Evolutionary conservation across 2,888 invertebrate genomes (phyloP).

Genomic region (Endotricha flammealis): DNA sequence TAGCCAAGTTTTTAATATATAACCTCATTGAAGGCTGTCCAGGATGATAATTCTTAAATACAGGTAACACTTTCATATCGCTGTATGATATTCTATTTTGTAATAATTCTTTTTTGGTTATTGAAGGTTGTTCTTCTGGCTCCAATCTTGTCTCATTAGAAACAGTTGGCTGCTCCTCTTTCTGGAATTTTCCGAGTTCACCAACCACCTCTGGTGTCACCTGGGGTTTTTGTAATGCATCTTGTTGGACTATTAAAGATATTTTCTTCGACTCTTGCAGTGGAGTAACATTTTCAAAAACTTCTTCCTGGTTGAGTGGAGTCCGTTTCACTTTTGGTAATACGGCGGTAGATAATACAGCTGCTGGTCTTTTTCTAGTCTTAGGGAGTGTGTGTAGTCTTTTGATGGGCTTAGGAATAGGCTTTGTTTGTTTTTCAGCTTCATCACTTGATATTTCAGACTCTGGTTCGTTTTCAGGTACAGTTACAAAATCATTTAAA

Average conservation of each 20-base stretch:
- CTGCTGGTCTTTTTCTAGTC: slow-evolving; percentile 46
- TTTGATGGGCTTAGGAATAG: slow-evolving; percentile 39
- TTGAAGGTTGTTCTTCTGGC: slow-evolving; percentile 55
- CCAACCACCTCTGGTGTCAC: slow-evolving; percentile 57
- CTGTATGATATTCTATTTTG: slow-evolving; percentile 83
- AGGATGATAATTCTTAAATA: slow-evolving; percentile 91
- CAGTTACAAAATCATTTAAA: slow-evolving; percentile 33
- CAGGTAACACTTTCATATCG: slow-evolving; percentile 85
- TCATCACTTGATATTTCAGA: slow-evolving; percentile 68
- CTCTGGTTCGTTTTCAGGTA: slow-evolving; percentile 52
- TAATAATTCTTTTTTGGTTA: slow-evolving; percentile 81
- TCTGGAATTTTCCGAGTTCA: slow-evolving; percentile 63
- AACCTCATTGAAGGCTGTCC: slow-evolving; percentile 89
- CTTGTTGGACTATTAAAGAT: slow-evolving; percentile 56
- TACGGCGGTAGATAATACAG: slow-evolving; percentile 36
- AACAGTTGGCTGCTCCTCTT: slow-evolving; percentile 38
- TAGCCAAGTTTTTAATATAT: slow-evolving; percentile 95
- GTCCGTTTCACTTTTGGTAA: slow-evolving; percentile 46
- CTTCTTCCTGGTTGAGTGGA: slow-evolving; percentile 47
- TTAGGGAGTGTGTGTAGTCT: slow-evolving; percentile 57
- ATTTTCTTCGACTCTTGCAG: slow-evolving; percentile 64
- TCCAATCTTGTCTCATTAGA: slow-evolving; percentile 28
- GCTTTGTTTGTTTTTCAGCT: slow-evolving; percentile 33
- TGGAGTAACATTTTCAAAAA: slow-evolving; percentile 56
- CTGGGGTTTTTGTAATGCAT: slow-evolving; percentile 48